Base-by-base conservation (phyloP, 1,140 invertebrate species). In the Diachasmimorpha longicaudata region DNA sequence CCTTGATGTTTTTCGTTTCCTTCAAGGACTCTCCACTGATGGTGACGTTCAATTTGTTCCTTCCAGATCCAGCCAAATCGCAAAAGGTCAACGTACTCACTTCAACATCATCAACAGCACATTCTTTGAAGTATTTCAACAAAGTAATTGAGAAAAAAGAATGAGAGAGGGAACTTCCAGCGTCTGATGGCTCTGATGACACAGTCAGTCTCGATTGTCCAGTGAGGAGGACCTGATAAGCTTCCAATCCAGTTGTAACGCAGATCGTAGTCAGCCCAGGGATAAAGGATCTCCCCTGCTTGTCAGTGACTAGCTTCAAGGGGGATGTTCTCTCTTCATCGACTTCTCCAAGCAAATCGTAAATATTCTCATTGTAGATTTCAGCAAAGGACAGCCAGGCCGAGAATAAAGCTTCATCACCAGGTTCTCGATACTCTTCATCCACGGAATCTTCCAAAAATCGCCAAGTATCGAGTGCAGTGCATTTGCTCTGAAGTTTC, bases 301-400 rank as follows among this genome's bases (percentile, higher is more conserved):
- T 90, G 82, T 93, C 92, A 82, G 90, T 89, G 63, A 85, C 90
- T 21, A 95, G 82, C 74, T 90, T 90, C 16, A 93, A 83, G 83
- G 83, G 81, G 77, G 79, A 83, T 82, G 87, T 84, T 75, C 71
- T 48, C 31, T 87, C 77, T 21, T 84, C 78, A 4, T 77, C 71
- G 11, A 52, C n/a, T 52, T 52, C 48, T 16, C 39, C 90, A 25
- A 98, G 83, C 11, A 98, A 86, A 88, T 98, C 97, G 85, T 94
- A 96, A 10, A 98, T 92, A 13, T 91, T 90, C 82, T 98, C 97
- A 88, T 98, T 98, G 85, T 98, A 98, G 70, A 99, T 95, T 88
- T 98, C 96, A 2, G 92, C 92, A 87, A 96, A 97, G 10, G 95
- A 96, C 14, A 98, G 90, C 95, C 96, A 97, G 8, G 96, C 89